Evolutionary conservation across 2,888 invertebrate species (phyloP).

Genomic region (Taenaris catops): DNA sequence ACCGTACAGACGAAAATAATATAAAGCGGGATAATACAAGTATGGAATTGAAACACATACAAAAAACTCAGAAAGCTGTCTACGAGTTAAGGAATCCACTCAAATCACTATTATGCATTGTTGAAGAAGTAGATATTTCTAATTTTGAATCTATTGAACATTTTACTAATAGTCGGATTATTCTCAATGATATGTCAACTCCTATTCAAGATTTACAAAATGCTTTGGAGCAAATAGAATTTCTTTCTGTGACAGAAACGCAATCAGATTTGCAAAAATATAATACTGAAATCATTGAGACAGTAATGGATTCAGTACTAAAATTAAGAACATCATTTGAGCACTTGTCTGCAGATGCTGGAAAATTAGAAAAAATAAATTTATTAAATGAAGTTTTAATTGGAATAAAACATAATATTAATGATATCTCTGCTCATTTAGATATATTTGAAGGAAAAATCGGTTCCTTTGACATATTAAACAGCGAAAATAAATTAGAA

Average conservation of each 20-base stretch:
- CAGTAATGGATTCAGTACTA: slow-evolving; percentile 81
- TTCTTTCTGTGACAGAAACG: slow-evolving; percentile 75
- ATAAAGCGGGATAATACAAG: slow-evolving; percentile 45
- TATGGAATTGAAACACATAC: slow-evolving; percentile 51
- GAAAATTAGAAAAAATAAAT: slow-evolving; percentile 37
- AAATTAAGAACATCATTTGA: slow-evolving; percentile 82
- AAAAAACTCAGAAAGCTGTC: slow-evolving; percentile 61
- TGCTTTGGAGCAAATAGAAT: slow-evolving; percentile 67
- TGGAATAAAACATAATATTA: slow-evolving; percentile 51
- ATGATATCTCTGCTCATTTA: slow-evolving; percentile 52
- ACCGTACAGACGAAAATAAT: slow-evolving; percentile 50
- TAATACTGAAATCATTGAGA: slow-evolving; percentile 82
- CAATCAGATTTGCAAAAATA: slow-evolving; percentile 50
- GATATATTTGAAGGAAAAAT: slow-evolving; percentile 44
- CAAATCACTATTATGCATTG: slow-evolving; percentile 51
- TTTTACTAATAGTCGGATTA: slow-evolving; percentile 49
- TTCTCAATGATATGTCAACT: slow-evolving; percentile 63
- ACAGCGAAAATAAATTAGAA: slow-evolving; percentile 64
- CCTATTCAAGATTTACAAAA: slow-evolving; percentile 72
- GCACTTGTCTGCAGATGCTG: slow-evolving; percentile 46
- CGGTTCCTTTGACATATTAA: slow-evolving; percentile 57
- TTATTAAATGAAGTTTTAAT: slow-evolving; percentile 47
- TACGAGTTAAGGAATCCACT: slow-evolving; percentile 58
- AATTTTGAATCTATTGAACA: slow-evolving; percentile 32
- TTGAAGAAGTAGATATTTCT: slow-evolving; percentile 45